A percentile compares a stretch with the other conserved stretches of the same genome.
phyloP scores from a whole-genome alignment of 2,797 vertebrate species.

The Enteromius unitaeniatus region DNA sequence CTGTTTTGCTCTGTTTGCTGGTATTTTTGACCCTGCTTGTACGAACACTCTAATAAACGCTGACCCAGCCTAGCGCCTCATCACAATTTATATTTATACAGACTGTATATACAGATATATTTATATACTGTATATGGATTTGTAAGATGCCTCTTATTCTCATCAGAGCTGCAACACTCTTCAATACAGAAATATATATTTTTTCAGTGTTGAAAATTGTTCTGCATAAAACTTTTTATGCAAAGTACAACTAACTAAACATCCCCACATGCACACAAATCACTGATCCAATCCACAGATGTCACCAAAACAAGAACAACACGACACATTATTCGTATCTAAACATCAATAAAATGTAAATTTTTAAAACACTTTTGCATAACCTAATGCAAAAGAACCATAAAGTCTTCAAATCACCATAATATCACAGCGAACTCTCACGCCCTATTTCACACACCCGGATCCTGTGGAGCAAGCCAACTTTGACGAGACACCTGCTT shows the following conservation, averaged over 20 bases:
- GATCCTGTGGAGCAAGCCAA: constrained; percentile 23
- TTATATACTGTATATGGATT: neutral
- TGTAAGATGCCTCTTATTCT: neutral
- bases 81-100: too few relatives aligned
- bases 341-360: neutral
- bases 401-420: constrained; percentile 7
- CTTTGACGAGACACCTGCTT: constrained; percentile 26
- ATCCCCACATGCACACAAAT: neutral
- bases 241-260: neutral
- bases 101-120: too few relatives aligned
- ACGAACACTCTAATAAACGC: too few relatives aligned
- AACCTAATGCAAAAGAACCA: neutral
- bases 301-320: constrained; percentile 10
- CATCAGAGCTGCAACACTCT: neutral
- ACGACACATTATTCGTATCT: neutral
- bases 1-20: too few relatives aligned
- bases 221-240: neutral
- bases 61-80: too few relatives aligned
- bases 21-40: too few relatives aligned
- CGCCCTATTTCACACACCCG: constrained; percentile 14
- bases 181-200: neutral
- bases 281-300: neutral
- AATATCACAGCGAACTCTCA: neutral
- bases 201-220: neutral
- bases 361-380: constrained; percentile 1